phyloP scores from a whole-genome alignment of 2,113 vertebrate species.

The Solea solea region DNA sequence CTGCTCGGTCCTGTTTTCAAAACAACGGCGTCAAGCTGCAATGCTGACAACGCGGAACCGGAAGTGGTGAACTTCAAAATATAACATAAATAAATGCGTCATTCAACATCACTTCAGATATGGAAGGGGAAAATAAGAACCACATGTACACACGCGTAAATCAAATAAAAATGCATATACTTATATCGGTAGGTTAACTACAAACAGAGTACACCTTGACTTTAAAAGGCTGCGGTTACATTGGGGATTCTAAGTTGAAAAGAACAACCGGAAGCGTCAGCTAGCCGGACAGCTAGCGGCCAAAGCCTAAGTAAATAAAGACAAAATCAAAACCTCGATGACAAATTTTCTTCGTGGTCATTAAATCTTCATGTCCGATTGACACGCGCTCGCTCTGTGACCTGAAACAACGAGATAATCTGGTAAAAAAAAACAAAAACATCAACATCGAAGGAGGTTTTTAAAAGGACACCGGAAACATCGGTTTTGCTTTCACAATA shows the following conservation, averaged over 20 bases:
- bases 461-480: too few relatives aligned
- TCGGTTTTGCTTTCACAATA: too few relatives aligned
- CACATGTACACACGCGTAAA: too few relatives aligned
- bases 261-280: not conserved
- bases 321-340: not conserved
- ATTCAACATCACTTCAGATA: too few relatives aligned
- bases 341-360: too few relatives aligned
- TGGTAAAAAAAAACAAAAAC: too few relatives aligned
- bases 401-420: too few relatives aligned
- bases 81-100: conserved; percentile 21
- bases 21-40: conserved; percentile 23
- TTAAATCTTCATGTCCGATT: not conserved
- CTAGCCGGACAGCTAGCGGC: not conserved
- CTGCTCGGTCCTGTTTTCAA: conserved; percentile 13
- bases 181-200: too few relatives aligned
- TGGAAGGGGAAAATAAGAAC: too few relatives aligned
- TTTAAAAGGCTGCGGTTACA: not conserved
- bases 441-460: too few relatives aligned
- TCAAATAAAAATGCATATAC: too few relatives aligned
- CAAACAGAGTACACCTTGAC: too few relatives aligned
- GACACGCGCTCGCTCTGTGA: accelerated
- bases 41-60: accelerated
- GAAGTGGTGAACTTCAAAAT: not conserved
- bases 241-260: conserved; percentile 33
- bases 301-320: not conserved